Evolutionary conservation across 1,140 invertebrate genomes (phyloP).

Genomic region (Diprion similis): DNA sequence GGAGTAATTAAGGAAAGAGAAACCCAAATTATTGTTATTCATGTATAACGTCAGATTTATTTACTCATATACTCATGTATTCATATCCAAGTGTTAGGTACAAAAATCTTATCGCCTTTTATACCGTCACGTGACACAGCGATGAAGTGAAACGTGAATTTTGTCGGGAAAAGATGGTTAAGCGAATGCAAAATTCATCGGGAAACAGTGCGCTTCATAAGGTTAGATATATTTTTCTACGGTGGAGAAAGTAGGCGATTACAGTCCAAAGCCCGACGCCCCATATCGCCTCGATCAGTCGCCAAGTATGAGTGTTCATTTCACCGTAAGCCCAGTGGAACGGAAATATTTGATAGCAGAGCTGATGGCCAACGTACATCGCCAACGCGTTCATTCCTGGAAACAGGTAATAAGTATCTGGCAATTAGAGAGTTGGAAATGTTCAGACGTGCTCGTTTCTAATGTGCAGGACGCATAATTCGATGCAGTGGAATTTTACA

Average conservation of each 20-base stretch:
- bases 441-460: too few relatives aligned
- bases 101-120: too few relatives aligned
- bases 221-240: slow-evolving; percentile 74
- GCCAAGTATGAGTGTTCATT: slow-evolving; percentile 77
- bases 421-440: background rate
- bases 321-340: slow-evolving; percentile 77
- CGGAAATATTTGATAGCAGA: slow-evolving; percentile 82
- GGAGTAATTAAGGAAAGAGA: background rate
- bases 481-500: too few relatives aligned
- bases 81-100: too few relatives aligned
- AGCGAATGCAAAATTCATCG: too few relatives aligned
- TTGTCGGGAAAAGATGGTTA: too few relatives aligned
- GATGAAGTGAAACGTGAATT: too few relatives aligned
- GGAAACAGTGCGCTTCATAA: slow-evolving; percentile 54
- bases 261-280: slow-evolving; percentile 82
- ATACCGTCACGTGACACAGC: too few relatives aligned
- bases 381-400: slow-evolving; percentile 90
- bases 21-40: background rate
- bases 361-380: slow-evolving; percentile 83
- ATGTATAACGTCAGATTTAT: background rate
- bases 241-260: slow-evolving; percentile 74
- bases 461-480: too few relatives aligned
- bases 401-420: slow-evolving; percentile 50
- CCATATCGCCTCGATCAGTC: slow-evolving; percentile 82
- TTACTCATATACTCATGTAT: background rate